A percentile compares a stretch with the other conserved stretches of the same genome.
These are phyloP conservation scores for Mamestra brassicae DNA, from an alignment of 2,888 invertebrate species.

Conservation along the genomic window DNA sequence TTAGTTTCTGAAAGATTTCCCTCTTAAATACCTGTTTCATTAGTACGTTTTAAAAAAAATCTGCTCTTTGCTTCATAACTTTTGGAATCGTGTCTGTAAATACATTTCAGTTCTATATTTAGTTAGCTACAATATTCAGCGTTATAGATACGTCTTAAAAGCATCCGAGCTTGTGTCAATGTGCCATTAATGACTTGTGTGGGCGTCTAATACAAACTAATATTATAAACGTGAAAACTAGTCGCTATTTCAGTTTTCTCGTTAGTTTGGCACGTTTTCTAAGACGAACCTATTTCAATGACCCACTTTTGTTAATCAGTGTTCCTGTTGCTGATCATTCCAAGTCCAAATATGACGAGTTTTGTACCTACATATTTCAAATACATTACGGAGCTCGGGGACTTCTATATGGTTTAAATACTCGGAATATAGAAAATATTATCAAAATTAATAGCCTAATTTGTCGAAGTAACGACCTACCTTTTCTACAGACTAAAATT, in stretches of 20 bases:
- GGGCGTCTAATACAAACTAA: neutral
- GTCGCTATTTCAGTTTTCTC: neutral
- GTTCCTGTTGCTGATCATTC: neutral
- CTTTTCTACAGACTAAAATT: conserved; percentile 41
- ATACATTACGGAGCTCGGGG: neutral
- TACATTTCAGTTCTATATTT: conserved; percentile 10
- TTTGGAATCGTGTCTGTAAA: conserved; percentile 9
- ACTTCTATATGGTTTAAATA: conserved; percentile 36
- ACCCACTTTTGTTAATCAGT: neutral
- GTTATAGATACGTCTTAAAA: neutral
- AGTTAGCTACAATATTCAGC: conserved; percentile 1
- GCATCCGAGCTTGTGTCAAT: conserved; percentile 23
- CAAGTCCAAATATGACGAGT: neutral
- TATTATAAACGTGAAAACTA: conserved; percentile 22
- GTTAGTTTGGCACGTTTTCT: conserved; percentile 2
- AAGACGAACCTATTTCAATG: neutral
- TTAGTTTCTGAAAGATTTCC: neutral
- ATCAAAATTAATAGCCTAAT: conserved; percentile 50
- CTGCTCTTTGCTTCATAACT: conserved; percentile 1
- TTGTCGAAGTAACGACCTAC: conserved; percentile 46
- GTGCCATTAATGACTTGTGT: conserved; percentile 12
- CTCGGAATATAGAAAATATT: conserved; percentile 45
- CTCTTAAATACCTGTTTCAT: neutral
- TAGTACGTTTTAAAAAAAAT: neutral
- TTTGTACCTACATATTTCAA: neutral